Evolutionary conservation across 2,797 vertebrate species (phyloP).

Genomic region (Aeoliscus strigatus): DNA sequence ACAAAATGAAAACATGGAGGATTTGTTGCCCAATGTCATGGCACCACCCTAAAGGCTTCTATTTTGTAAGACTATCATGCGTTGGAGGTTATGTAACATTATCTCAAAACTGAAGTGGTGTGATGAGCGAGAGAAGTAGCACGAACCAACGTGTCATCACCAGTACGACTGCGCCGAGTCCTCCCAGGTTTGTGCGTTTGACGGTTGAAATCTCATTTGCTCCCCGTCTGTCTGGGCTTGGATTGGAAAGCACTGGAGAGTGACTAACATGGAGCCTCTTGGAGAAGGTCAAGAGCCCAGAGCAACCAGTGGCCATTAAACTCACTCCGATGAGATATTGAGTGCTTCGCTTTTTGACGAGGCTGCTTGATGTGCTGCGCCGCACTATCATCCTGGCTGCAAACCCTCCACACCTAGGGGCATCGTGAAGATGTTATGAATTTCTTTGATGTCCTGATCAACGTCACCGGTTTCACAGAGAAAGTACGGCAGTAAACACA

Average conservation of each 20-base stretch:
- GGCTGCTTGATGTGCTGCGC: constrained; percentile 64
- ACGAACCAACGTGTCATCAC: too few species aligned
- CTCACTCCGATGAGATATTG: constrained; percentile 71
- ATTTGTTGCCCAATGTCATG: too few species aligned
- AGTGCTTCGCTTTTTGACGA: constrained; percentile 74
- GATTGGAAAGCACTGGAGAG: constrained; percentile 73
- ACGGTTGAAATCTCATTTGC: constrained; percentile 69
- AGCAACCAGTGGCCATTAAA: constrained; percentile 73
- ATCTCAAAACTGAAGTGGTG: too few species aligned
- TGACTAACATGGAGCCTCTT: constrained; percentile 72
- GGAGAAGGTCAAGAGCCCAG: constrained; percentile 75
- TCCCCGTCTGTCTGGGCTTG: constrained; percentile 68
- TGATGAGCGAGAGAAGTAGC: too few species aligned
- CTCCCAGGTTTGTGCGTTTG: constrained; percentile 50
- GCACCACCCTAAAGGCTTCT: too few species aligned
- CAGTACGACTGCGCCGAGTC: constrained; percentile 43
- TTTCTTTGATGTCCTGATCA: constrained; percentile 42
- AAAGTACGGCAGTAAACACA: constrained; percentile 21
- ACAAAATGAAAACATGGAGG: too few species aligned
- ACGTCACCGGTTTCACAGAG: constrained; percentile 41
- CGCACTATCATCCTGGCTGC: constrained; percentile 55
- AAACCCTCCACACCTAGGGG: constrained; percentile 49
- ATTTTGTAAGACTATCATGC: too few species aligned
- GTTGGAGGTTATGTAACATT: too few species aligned
- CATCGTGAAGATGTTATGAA: constrained; percentile 55